These are phyloP conservation scores for Grammomys surdaster DNA, from an alignment of 2,113 vertebrate genomes.

Conservation along the genomic window DNA sequence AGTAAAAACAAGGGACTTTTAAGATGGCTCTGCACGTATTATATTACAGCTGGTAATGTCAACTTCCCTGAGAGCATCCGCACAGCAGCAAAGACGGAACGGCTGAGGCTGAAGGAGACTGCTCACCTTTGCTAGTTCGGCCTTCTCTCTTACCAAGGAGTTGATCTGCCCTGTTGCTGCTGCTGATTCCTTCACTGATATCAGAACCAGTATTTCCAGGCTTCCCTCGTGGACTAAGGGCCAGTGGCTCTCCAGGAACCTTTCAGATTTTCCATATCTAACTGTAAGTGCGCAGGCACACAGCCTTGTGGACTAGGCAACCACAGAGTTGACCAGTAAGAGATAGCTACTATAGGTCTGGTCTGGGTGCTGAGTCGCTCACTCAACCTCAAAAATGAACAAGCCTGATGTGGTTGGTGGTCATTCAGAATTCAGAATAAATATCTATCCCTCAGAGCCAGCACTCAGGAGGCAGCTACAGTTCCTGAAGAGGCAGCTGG, in stretches of 20 bases:
- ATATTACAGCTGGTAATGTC: background rate
- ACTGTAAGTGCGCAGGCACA: background rate
- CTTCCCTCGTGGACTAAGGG: background rate
- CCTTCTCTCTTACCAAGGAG: background rate
- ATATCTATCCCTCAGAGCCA: background rate
- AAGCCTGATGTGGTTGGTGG: background rate
- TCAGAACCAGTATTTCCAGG: background rate
- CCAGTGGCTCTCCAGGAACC: conserved; percentile 3
- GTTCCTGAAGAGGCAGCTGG: background rate
- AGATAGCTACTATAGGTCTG: background rate
- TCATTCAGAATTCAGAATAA: too few relatives aligned
- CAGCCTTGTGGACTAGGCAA: background rate
- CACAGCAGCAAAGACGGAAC: background rate
- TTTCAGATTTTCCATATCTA: background rate
- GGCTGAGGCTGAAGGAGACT: background rate
- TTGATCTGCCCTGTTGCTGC: background rate
- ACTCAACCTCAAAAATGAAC: background rate
- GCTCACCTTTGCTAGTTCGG: background rate
- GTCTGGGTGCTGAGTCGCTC: background rate
- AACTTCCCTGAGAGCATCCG: background rate
- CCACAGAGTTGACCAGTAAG: background rate
- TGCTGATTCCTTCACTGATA: background rate
- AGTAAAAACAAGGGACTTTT: background rate
- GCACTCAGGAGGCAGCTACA: too few relatives aligned
- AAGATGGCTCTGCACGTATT: background rate